Evolutionary conservation across 2,113 vertebrate species (phyloP).

Genomic region (Glaucomys volans): DNA sequence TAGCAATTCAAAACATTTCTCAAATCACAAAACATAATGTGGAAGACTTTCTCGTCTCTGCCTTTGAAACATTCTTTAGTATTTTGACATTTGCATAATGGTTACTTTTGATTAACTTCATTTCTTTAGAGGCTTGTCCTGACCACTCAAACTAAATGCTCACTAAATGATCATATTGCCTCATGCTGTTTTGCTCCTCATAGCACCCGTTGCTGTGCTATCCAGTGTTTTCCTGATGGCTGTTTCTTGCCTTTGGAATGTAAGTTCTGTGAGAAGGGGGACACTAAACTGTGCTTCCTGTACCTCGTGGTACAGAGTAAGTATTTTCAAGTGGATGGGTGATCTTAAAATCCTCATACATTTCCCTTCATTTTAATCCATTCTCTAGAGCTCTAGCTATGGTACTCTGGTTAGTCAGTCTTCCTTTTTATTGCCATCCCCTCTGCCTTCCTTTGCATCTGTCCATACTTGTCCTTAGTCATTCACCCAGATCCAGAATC

Average conservation of each 20-base stretch:
- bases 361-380: neutral
- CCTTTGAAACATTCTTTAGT: slow-evolving; percentile 44
- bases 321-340: neutral
- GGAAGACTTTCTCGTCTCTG: slow-evolving; percentile 61
- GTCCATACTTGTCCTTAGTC: neutral
- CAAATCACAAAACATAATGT: slow-evolving; percentile 50
- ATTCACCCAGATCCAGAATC: neutral
- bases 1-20: slow-evolving; percentile 69
- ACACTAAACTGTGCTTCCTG: neutral
- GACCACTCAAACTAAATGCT: neutral
- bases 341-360: neutral
- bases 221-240: neutral
- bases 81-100: neutral
- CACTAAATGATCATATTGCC: neutral
- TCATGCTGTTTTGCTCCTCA: neutral
- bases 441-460: neutral
- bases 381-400: neutral
- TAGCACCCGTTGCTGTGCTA: too few relatives aligned
- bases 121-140: slow-evolving; percentile 16
- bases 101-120: neutral
- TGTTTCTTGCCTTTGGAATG: neutral
- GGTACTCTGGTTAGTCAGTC: neutral
- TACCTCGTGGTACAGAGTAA: neutral
- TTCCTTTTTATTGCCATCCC: neutral
- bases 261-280: neutral